Percentiles rank a stretch among this genome's conserved stretches.
phyloP scores from a whole-genome alignment of 2,113 vertebrate genomes.

The Hypomesus transpacificus region DNA sequence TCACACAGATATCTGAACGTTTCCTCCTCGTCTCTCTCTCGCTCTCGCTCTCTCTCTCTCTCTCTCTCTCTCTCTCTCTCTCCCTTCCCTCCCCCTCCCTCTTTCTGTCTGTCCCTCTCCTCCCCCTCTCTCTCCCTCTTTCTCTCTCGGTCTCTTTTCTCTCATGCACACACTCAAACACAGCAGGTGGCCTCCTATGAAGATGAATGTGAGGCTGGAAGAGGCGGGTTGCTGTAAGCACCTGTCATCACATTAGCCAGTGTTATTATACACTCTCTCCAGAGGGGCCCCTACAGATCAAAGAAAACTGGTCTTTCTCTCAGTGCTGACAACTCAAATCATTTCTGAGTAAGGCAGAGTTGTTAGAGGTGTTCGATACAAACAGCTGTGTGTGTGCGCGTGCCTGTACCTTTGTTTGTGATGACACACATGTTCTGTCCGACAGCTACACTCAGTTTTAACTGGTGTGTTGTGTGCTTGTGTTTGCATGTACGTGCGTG shows the following conservation, averaged over 20 bases:
- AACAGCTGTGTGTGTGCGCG: slow-evolving; percentile 31
- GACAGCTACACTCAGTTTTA: neutral
- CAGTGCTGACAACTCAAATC: slow-evolving; percentile 32
- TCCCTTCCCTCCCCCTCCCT: no score
- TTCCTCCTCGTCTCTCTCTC: no score
- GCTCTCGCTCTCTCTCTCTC: no score
- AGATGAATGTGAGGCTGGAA: neutral
- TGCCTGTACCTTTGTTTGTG: neutral
- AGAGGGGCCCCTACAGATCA: slow-evolving; percentile 28
- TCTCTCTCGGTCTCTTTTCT: no score
- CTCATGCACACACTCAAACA: no score
- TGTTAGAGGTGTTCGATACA: slow-evolving; percentile 10
- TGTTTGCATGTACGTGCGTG: slow-evolving; percentile 3
- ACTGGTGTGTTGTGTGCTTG: neutral
- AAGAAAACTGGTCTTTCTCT: slow-evolving; percentile 43
- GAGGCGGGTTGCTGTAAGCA: slow-evolving; percentile 25
- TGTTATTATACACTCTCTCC: slow-evolving; percentile 7
- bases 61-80: no score
- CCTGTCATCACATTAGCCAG: slow-evolving; percentile 27
- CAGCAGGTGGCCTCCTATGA: no score
- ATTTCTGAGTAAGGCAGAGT: slow-evolving; percentile 19
- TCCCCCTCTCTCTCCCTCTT: no score
- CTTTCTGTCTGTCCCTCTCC: no score
- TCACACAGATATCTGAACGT: no score
- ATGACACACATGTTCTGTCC: neutral